Evolutionary conservation across 2,113 vertebrate genomes (phyloP), one percentile per base, ranked within the genome.

Genomic region (Neotragus pygmaeus): DNA sequence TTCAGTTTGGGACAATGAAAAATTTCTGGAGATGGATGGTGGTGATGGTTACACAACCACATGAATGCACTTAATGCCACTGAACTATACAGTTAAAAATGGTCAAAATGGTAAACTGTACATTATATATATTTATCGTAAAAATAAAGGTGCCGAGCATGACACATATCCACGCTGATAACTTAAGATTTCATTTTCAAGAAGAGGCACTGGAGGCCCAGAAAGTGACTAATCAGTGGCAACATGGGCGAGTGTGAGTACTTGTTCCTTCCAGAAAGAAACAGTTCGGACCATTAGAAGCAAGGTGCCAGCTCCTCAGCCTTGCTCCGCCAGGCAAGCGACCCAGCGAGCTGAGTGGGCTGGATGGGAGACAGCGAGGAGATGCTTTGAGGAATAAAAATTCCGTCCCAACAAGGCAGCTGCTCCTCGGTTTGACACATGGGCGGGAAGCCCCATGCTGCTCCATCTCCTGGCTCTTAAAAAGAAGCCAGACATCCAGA

Each of bases 401-500:
- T 14, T 83, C 36, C 2, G 0, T 64, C 16, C 21, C 21, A 80
- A 11, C 28, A 19, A 53, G 28, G 7, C 60, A 47, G 92, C 57
- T 39, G 51, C 6, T 15, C 28, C 30, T 75, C 1, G 1, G 57
- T 15, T 21, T 8, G 45, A 23, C 45, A 6, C 2, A 8, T 86
- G 53, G 23, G 90, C 30, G 66, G 30, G 66, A n/a, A 94, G n/a
- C 77, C 45, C 53, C 36, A 21, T 5, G 39, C 7, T 49, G 30
- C 43, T 60, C 1, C 14, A 60, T 28, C 45, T 77, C 25, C 49
- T 47, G 39, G 51, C 27, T 58, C 66, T 87, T 93, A 28, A 62
- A 92, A 51, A 95, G 91, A 66, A 87, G 28, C 39, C 39, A 64
- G 55, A 81, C n/a, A 27, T 53, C 47, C 53, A 87, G 73, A n/a